A percentile compares a stretch with the other conserved stretches of the same genome.
Conservation (phyloP, 2,797 vertebrate species). For the Echiichthys vipera region DNA sequence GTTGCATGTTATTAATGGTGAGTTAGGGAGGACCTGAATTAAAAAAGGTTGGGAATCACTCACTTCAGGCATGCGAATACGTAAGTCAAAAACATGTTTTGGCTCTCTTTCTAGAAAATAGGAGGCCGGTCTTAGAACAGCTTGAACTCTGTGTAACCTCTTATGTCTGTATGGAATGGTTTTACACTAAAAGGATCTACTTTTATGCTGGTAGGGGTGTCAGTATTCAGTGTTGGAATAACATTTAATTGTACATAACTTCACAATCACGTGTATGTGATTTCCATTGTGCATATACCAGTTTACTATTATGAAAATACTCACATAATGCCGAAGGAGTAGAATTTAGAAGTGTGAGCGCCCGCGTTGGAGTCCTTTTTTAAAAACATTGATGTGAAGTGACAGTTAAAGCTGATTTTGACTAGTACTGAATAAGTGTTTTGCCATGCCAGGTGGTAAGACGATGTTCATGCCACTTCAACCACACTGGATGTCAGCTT, state of each 20-base stretch:
- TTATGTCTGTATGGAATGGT: constrained; percentile 30
- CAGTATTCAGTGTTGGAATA: too few species aligned
- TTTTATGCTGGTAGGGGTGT: neutral
- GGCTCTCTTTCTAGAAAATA: constrained; percentile 46
- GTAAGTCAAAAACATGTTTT: constrained; percentile 63
- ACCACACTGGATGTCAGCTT: constrained; percentile 19
- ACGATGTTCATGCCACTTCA: constrained; percentile 13
- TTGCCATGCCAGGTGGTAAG: neutral
- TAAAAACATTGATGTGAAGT: constrained; percentile 28
- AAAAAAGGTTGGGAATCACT: constrained; percentile 25
- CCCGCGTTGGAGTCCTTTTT: neutral
- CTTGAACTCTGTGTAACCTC: constrained; percentile 71
- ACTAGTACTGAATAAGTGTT: constrained; percentile 6
- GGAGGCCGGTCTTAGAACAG: constrained; percentile 52
- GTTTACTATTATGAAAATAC: constrained; percentile 3
- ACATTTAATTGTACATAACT: too few species aligned
- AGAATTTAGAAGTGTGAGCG: neutral
- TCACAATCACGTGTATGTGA: neutral
- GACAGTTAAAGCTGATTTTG: constrained; percentile 24
- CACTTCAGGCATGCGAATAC: constrained; percentile 48
- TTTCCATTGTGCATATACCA: neutral
- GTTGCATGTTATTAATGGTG: constrained; percentile 8
- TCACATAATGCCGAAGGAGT: neutral
- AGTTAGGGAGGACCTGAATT: constrained; percentile 19
- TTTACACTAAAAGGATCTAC: constrained; percentile 4